phyloP scores from a whole-genome alignment of 2,888 invertebrate species.

The Mactromeris polynyma region DNA sequence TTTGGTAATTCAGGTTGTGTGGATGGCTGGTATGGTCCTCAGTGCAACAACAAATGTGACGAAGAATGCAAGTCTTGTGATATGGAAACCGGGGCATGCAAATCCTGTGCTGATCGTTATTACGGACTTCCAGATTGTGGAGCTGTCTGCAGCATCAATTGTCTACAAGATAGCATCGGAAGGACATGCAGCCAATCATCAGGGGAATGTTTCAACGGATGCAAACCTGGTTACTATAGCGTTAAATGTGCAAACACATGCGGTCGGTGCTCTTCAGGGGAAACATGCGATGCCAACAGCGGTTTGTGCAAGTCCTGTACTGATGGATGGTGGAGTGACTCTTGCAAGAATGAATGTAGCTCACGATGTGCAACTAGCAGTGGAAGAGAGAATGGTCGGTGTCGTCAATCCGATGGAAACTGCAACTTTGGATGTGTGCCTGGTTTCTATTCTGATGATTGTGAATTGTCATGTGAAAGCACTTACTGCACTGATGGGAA shows the following conservation, averaged over 20 bases:
- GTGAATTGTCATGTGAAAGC: constrained; percentile 33
- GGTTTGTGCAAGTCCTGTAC: constrained; percentile 42
- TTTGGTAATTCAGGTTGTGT: constrained; percentile 45
- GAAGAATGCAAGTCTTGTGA: constrained; percentile 45
- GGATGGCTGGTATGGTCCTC: constrained; percentile 38
- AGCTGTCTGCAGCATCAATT: constrained; percentile 44
- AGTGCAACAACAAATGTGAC: constrained; percentile 36
- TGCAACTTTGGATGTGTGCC: constrained; percentile 50
- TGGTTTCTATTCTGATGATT: constrained; percentile 49
- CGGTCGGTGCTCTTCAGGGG: constrained; percentile 25
- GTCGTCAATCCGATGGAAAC: constrained; percentile 39
- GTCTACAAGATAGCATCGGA: neutral
- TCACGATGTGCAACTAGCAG: constrained; percentile 12
- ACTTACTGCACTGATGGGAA: constrained; percentile 14
- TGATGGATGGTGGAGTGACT: constrained; percentile 33
- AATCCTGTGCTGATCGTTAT: constrained; percentile 22
- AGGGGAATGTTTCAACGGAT: constrained; percentile 50
- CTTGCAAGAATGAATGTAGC: constrained; percentile 32
- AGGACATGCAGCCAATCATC: constrained; percentile 31
- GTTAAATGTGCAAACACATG: constrained; percentile 37
- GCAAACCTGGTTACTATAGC: constrained; percentile 48
- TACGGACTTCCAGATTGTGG: constrained; percentile 42
- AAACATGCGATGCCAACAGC: constrained; percentile 23
- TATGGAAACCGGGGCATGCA: constrained; percentile 26
- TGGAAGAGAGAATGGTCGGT: neutral